Percentiles rank a stretch among this genome's conserved stretches.
Conservation (phyloP, 2,888 invertebrate genomes). For the Thera obeliscata region DNA sequence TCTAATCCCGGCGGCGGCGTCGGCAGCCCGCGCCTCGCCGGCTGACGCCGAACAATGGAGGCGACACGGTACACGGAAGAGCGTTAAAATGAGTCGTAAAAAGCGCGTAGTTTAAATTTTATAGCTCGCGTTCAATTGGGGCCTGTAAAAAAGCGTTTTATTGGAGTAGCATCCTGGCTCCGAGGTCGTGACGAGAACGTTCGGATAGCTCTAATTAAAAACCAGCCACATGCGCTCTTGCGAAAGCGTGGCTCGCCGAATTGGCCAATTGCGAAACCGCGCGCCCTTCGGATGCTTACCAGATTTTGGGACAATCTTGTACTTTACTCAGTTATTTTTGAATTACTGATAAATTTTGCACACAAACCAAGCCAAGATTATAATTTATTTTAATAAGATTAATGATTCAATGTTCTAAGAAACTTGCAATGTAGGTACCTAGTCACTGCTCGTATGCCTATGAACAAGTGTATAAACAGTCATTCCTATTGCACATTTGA, state of each 20-base stretch:
- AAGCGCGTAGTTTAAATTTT: slow-evolving; percentile 80
- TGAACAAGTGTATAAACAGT: slow-evolving; percentile 8
- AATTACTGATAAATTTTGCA: slow-evolving; percentile 33
- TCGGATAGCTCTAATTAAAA: slow-evolving; percentile 81
- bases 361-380: slow-evolving; percentile 23
- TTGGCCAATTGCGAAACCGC: slow-evolving; percentile 60
- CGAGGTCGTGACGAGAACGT: slow-evolving; percentile 70
- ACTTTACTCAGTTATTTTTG: slow-evolving; percentile 35
- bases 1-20: slow-evolving; percentile 53
- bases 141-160: slow-evolving; percentile 82
- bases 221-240: slow-evolving; percentile 69
- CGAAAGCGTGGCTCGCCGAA: slow-evolving; percentile 64
- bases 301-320: slow-evolving; percentile 41
- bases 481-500: slow-evolving; percentile 15
- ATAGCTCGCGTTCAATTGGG: slow-evolving; percentile 79
- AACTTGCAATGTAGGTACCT: not conserved
- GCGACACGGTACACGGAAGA: slow-evolving; percentile 74
- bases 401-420: slow-evolving; percentile 23
- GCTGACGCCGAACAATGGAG: slow-evolving; percentile 65
- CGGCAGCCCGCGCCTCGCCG: slow-evolving; percentile 40
- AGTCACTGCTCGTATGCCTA: not conserved
- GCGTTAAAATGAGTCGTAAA: slow-evolving; percentile 77
- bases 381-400: slow-evolving; percentile 25
- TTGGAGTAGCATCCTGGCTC: slow-evolving; percentile 78
- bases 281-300: slow-evolving; percentile 62